phyloP scores from a whole-genome alignment of 2,113 vertebrate genomes.

The Platichthys flesus region DNA sequence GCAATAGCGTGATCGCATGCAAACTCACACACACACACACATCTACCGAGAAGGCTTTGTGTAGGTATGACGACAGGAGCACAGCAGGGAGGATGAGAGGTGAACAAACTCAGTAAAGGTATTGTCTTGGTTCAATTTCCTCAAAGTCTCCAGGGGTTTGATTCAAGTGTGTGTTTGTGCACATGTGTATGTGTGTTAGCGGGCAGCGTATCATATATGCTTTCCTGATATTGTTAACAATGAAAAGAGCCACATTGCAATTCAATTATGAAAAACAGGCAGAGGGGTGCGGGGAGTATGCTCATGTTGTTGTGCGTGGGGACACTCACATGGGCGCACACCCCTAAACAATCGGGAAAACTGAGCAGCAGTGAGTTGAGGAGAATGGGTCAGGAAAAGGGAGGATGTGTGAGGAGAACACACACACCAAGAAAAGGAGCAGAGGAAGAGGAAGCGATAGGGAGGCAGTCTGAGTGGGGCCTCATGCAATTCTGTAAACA shows the following conservation, averaged over 20 bases:
- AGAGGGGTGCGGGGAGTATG: conserved; percentile 39
- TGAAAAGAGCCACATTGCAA: conserved; percentile 59
- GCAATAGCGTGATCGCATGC: conserved; percentile 14
- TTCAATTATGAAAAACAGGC: conserved; percentile 41
- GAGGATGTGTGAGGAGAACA: conserved; percentile 58
- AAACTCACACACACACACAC: conserved; percentile 29
- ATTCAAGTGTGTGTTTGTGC: conserved; percentile 26
- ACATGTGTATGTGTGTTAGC: neutral
- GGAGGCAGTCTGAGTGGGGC: conserved; percentile 57
- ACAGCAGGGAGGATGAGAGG: conserved; percentile 43
- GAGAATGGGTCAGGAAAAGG: conserved; percentile 66
- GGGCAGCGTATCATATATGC: conserved; percentile 23
- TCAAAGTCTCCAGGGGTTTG: conserved; percentile 28
- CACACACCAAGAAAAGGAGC: conserved; percentile 69
- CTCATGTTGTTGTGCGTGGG: conserved; percentile 59
- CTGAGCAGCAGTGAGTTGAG: conserved; percentile 19
- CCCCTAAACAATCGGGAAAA: conserved; percentile 40
- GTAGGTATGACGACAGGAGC: conserved; percentile 15
- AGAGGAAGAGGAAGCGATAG: conserved; percentile 70
- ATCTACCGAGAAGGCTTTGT: conserved; percentile 14
- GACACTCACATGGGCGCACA: conserved; percentile 37
- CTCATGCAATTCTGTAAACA: conserved; percentile 65
- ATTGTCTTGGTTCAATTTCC: conserved; percentile 66
- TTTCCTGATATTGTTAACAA: conserved; percentile 73
- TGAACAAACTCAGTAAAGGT: conserved; percentile 58